Evolutionary conservation across 2,797 vertebrate genomes (phyloP).

Genomic region (Eulemur rubriventer): DNA sequence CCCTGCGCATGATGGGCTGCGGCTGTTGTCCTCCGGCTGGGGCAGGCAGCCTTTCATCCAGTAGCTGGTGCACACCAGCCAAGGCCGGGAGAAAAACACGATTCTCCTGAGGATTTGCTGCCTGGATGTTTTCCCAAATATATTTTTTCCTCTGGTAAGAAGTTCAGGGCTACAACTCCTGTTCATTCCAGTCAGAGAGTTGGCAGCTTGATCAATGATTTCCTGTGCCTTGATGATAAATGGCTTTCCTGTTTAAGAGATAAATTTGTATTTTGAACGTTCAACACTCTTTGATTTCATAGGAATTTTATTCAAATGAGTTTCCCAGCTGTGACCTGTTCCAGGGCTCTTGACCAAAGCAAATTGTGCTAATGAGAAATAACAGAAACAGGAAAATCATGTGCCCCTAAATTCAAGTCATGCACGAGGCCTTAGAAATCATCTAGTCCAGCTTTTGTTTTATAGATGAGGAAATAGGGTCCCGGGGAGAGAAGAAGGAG

Average conservation of each 20-base stretch:
- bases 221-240: slow-evolving; percentile 74
- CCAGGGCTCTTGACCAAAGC: slow-evolving; percentile 65
- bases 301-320: slow-evolving; percentile 57
- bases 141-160: slow-evolving; percentile 37
- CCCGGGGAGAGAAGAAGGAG: not conserved
- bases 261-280: slow-evolving; percentile 61
- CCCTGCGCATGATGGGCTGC: fast-evolving
- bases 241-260: slow-evolving; percentile 65
- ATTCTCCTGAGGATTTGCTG: slow-evolving; percentile 12
- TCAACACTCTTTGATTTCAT: slow-evolving; percentile 64
- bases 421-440: not conserved
- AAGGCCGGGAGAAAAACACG: not conserved
- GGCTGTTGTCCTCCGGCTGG: not conserved
- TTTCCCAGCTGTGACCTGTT: slow-evolving; percentile 54
- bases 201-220: slow-evolving; percentile 70
- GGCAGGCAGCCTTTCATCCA: not conserved
- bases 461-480: slow-evolving; percentile 45
- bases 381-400: slow-evolving; percentile 62
- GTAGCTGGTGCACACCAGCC: not conserved
- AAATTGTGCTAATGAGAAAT: slow-evolving; percentile 62
- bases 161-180: slow-evolving; percentile 51
- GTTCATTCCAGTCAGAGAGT: slow-evolving; percentile 55
- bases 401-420: slow-evolving; percentile 28
- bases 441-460: not conserved
- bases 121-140: slow-evolving; percentile 11